phyloP scores from a whole-genome alignment of 2,888 invertebrate genomes.

The Myopa tessellatipennis region DNA sequence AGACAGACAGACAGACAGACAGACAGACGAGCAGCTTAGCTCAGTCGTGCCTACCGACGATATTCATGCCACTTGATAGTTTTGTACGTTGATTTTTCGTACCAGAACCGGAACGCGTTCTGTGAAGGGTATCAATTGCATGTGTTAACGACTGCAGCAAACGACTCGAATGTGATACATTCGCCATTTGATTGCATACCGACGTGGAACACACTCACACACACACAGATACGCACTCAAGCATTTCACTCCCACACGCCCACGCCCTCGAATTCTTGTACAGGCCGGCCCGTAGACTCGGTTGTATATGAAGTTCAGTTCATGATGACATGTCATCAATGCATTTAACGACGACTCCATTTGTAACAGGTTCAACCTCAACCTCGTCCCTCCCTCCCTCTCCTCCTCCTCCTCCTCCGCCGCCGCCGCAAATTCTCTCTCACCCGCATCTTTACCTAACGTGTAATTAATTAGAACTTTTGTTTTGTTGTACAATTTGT shows the following conservation, averaged over 20 bases:
- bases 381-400: neutral
- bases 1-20: too few relatives aligned
- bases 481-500: slow-evolving; percentile 39
- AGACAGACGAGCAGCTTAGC: too few relatives aligned
- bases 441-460: slow-evolving; percentile 4
- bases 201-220: neutral
- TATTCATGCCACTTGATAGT: neutral
- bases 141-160: neutral
- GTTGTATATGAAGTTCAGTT: slow-evolving; percentile 8
- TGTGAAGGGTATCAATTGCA: neutral
- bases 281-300: neutral
- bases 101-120: too few relatives aligned
- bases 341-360: slow-evolving; percentile 37
- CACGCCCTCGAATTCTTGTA: too few relatives aligned
- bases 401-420: neutral
- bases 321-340: slow-evolving; percentile 28
- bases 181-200: neutral
- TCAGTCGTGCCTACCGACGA: neutral
- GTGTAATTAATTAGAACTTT: slow-evolving; percentile 40
- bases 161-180: neutral
- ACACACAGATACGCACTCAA: neutral
- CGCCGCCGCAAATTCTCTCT: neutral
- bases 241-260: neutral
- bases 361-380: slow-evolving; percentile 14
- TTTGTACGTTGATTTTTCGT: neutral